Evolutionary conservation across 2,113 vertebrate species (phyloP), one percentile per base, ranked within the genome.

Genomic region (Ploceus nigricollis): DNA sequence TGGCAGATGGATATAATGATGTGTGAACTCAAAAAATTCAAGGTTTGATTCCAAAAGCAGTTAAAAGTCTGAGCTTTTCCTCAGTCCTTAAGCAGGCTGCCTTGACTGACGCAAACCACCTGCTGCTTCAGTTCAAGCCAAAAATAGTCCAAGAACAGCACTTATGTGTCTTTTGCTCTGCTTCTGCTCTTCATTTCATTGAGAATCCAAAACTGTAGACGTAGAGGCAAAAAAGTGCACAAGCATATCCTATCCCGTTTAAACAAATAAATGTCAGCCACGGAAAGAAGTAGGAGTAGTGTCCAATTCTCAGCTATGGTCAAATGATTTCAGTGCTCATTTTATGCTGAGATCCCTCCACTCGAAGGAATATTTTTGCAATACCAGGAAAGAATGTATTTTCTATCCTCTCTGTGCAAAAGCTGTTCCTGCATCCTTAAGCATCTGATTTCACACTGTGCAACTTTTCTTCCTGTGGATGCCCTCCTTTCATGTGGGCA

Each of bases 51-150:
- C 50, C 79, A 94, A 95, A 94, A 93, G n/a, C 58, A 83, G 75
- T 82, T 91, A 63, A 58, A 91, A 96, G 28, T 72, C 79, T 93
- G 40, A 93, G 82, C 70, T 31, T 76, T 91, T 93, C 78, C 71
- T 56, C 79, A 88, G 51, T 27, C 51, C 47, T 77, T 61, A 18
- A 95, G 40, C 44, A 90, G 75, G 71, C 37, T 88, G 93, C 65
- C 39, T 82, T 93, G 84, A 93, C 79, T 93, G 82, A 88, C 11
- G 1, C 77, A 95, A 96, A 91, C 78, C 78, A 95, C 90, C 87
- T 94, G 76, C 94, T 93, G 85, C 94, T 94, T 90, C 85, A 75
- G 75, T 78, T 96, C 68, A 95, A 93, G 58, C 31, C 75, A 96
- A 85, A 96, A 95, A 87, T 89, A 94, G 45, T 60, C 40, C 57